A percentile compares a stretch with the other conserved stretches of the same genome.
Evolutionary conservation across 1,140 invertebrate genomes (phyloP).

Genomic region (Leptopilina clavipes): DNA sequence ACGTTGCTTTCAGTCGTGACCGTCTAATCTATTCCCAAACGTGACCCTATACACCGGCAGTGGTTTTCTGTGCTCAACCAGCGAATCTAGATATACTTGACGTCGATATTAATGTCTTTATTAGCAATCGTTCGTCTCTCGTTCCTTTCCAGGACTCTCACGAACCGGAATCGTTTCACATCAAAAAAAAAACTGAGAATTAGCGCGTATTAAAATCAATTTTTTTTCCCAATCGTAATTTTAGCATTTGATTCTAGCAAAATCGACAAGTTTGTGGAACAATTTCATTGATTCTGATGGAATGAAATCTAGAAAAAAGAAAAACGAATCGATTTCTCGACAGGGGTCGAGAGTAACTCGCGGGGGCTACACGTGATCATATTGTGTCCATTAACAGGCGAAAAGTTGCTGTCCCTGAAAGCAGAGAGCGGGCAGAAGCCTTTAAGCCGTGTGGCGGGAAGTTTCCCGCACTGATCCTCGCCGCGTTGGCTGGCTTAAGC

Average conservation of each 20-base stretch:
- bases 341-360: conserved; percentile 36
- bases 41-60: conserved; percentile 59
- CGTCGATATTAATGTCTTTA: conserved; percentile 74
- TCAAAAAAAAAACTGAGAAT: too few relatives aligned
- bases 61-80: conserved; percentile 59
- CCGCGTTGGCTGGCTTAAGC: conserved; percentile 69
- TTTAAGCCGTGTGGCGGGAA: conserved; percentile 74
- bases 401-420: conserved; percentile 63
- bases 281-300: not conserved
- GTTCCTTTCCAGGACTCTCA: conserved; percentile 18
- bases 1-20: conserved; percentile 66
- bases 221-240: too few relatives aligned
- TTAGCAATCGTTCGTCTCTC: conserved; percentile 60
- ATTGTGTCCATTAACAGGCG: conserved; percentile 73
- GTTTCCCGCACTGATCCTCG: conserved; percentile 75
- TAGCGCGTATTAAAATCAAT: too few relatives aligned
- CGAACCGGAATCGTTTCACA: not conserved
- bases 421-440: conserved; percentile 71
- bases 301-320: too few relatives aligned
- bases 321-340: conserved; percentile 36
- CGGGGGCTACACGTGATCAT: conserved; percentile 66
- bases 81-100: conserved; percentile 66
- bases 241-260: too few relatives aligned
- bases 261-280: too few relatives aligned
- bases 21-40: conserved; percentile 71